A percentile compares a stretch with the other conserved stretches of the same genome.
These are phyloP conservation scores for Odontesthes bonariensis DNA, from an alignment of 2,113 vertebrate species.

Conservation along the genomic window DNA sequence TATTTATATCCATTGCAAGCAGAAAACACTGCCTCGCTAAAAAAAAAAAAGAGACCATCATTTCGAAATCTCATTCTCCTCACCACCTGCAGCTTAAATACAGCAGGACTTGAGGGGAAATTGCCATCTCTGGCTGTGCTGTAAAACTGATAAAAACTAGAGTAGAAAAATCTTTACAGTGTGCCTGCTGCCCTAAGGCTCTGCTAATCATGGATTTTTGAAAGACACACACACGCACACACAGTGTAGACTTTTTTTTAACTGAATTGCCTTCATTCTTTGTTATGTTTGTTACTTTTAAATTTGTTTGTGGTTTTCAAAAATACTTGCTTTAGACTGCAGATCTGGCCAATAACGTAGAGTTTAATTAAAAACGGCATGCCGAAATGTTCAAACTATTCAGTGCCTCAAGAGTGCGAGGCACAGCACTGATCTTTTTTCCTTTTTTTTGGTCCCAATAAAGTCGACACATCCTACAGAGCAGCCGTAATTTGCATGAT, in stretches of 20 bases:
- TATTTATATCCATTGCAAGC: slow-evolving; percentile 45
- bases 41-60: slow-evolving; percentile 13
- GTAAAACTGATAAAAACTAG: slow-evolving; percentile 51
- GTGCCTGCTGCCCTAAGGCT: slow-evolving; percentile 38
- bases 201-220: slow-evolving; percentile 51
- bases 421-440: not conserved
- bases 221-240: slow-evolving; percentile 29
- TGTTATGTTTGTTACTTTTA: not conserved
- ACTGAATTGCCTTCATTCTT: not conserved
- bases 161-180: slow-evolving; percentile 43
- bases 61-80: slow-evolving; percentile 52
- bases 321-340: too few species aligned
- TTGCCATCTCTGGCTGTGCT: slow-evolving; percentile 47
- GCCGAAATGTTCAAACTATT: not conserved
- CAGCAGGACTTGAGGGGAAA: slow-evolving; percentile 54
- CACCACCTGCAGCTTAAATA: slow-evolving; percentile 58
- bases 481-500: slow-evolving; percentile 4
- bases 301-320: not conserved
- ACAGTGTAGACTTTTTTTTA: not conserved
- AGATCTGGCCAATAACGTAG: not conserved
- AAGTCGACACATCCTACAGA: not conserved
- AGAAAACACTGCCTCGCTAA: slow-evolving; percentile 20
- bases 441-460: not conserved
- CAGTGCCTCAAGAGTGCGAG: not conserved
- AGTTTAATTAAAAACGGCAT: slow-evolving; percentile 17